Base-by-base conservation (phyloP, 2,113 vertebrate genomes). In the Erythrolamprus reginae region DNA sequence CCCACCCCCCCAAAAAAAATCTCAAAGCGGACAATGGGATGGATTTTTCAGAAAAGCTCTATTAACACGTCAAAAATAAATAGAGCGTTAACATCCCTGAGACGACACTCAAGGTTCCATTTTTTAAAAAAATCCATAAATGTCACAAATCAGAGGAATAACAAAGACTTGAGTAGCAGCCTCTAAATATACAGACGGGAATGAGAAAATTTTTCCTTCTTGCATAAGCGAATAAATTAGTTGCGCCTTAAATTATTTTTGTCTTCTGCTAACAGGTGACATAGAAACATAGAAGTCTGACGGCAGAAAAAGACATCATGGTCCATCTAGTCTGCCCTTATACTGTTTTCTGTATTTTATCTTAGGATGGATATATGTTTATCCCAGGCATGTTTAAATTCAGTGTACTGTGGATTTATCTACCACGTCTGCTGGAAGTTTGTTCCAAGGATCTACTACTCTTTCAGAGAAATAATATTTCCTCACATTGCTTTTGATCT, bases 21-120 rank as follows among this genome's bases (percentile, higher is more conserved):
- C 70, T 38, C 70, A 42, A 38, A 8, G 17, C 0, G 94, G 88
- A 92, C 82, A 90, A n/a, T 10, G 85, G 84, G 53, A 90, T 94
- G 84, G 93, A 96, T 93, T 95, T 96, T 89, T 38, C 82, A 85
- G 85, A 92, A 94, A 90, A 92, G 88, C n/a, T 21, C 84, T 23
- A 70, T 21, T 15, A 52, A 52, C 70, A 90, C 92, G 89, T 90
- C 0, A n/a, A 53, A 17, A 56, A 65, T n/a, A 4, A 52, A 94
- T 93, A 58, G 84, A 93, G 82, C 84, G 93, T 91, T 89, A 94
- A 38, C 9, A 90, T 92, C 86, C 86, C 19, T 77, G 47, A 93
- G 53, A 89, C 2, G 5, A 88, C 90, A 89, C 65, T 38, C 92
- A 91, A n/a, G n/a, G 90, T 52, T 94, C 92, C 53, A n/a, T 92